phyloP scores from a whole-genome alignment of 2,888 invertebrate species.

The Tanypteryx hageni region DNA sequence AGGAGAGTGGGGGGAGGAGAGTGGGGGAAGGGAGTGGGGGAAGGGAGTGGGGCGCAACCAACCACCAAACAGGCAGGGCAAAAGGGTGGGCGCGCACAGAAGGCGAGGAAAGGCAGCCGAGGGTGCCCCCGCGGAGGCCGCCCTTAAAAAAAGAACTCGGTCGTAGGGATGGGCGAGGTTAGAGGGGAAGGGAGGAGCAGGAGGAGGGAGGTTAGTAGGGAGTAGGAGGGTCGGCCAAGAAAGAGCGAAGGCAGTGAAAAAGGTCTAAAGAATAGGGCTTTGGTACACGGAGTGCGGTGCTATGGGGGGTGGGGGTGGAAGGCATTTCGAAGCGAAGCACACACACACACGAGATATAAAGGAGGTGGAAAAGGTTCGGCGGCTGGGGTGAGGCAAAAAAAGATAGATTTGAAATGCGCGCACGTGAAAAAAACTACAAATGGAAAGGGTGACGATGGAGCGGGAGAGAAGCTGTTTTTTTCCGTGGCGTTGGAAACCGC shows the following conservation, averaged over 20 bases:
- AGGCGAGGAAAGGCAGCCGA: background rate
- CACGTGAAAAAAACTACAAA: constrained; percentile 37
- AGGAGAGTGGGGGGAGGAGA: background rate
- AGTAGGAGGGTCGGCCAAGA: constrained; percentile 16
- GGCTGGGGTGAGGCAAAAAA: constrained; percentile 8
- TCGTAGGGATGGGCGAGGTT: background rate
- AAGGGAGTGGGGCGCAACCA: background rate
- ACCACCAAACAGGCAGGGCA: constrained; percentile 51
- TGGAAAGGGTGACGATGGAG: background rate
- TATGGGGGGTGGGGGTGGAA: background rate
- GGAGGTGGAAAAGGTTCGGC: background rate
- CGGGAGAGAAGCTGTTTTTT: constrained; percentile 27
- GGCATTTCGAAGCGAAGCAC: constrained; percentile 3
- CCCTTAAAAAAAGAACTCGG: background rate
- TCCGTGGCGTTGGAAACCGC: constrained; percentile 48
- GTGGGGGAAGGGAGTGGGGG: background rate
- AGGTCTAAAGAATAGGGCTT: background rate
- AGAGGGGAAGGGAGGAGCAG: background rate
- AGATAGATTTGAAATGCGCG: constrained; percentile 58
- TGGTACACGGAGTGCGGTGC: background rate
- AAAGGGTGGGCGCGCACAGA: background rate
- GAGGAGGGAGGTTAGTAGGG: too few relatives aligned
- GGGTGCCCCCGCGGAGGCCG: constrained; percentile 25
- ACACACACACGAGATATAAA: constrained; percentile 16
- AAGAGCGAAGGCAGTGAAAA: background rate